Conservation (phyloP, 1,140 invertebrate genomes). For the Ectropis grisescens region DNA sequence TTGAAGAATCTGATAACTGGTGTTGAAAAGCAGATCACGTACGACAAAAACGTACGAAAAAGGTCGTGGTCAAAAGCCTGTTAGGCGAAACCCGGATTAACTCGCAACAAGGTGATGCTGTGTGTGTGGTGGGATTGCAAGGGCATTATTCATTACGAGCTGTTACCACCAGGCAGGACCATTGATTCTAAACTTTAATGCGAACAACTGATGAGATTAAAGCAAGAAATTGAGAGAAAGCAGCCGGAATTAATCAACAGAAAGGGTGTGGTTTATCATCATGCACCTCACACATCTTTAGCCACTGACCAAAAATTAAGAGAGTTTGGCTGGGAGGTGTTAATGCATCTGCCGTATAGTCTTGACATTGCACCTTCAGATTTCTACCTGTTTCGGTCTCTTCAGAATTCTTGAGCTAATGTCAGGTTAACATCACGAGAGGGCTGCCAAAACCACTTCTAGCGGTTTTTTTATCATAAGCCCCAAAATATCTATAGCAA, state of each 20-base stretch:
- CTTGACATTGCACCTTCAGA: conserved; percentile 48
- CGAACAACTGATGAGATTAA: conserved; percentile 23
- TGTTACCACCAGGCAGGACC: conserved; percentile 18
- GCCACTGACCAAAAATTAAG: conserved; percentile 28
- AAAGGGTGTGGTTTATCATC: conserved; percentile 23
- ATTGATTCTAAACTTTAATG: conserved; percentile 24
- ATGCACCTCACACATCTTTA: conserved; percentile 29
- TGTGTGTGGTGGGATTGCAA: conserved; percentile 1
- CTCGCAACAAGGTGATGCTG: conserved; percentile 4
- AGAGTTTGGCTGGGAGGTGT: conserved; percentile 44
- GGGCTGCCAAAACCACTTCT: too few relatives aligned
- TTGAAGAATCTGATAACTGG: conserved; percentile 1
- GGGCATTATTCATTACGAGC: conserved; percentile 21
- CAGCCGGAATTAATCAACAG: conserved; percentile 25
- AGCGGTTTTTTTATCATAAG: too few relatives aligned
- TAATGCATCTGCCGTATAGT: conserved; percentile 47
- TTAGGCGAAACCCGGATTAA: conserved; percentile 1
- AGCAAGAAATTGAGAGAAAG: conserved; percentile 20
- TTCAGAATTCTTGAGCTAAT: too few relatives aligned
- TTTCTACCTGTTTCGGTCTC: too few relatives aligned
- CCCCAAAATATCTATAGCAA: too few relatives aligned
- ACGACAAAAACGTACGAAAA: conserved; percentile 2
- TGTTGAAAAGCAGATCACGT: conserved; percentile 1
- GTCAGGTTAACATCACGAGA: too few relatives aligned
- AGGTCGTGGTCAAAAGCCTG: conserved; percentile 1